phyloP scores from a whole-genome alignment of 2,797 vertebrate species.

The Pangasius krempfi region DNA sequence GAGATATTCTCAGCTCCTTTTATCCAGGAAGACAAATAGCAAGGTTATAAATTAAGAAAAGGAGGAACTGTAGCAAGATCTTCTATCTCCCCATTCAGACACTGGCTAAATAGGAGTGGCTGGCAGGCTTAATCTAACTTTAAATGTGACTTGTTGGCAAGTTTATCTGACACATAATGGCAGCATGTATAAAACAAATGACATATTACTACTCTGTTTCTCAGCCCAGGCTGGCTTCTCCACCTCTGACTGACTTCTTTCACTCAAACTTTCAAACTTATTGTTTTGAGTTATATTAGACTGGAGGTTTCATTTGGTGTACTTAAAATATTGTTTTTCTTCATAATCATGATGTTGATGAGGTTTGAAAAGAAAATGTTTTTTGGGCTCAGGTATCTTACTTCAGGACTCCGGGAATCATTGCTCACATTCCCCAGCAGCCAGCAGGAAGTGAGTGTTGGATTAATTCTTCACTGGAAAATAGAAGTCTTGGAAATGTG shows the following conservation, averaged over 20 bases:
- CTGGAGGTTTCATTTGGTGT: background rate
- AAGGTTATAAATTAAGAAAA: constrained; percentile 52
- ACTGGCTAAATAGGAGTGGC: constrained; percentile 29
- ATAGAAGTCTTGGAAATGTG: constrained; percentile 12
- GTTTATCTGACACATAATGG: background rate
- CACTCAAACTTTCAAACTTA: background rate
- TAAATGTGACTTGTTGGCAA: background rate
- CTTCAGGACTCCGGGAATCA: background rate
- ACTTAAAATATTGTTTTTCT: background rate
- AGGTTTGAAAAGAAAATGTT: background rate
- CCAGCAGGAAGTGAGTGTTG: constrained; percentile 15
- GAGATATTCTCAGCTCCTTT: constrained; percentile 50
- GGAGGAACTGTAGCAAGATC: constrained; percentile 24
- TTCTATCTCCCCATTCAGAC: constrained; percentile 4
- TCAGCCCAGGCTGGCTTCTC: background rate
- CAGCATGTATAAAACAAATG: background rate
- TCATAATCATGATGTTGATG: background rate
- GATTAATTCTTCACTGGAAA: constrained; percentile 20
- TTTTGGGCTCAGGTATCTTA: background rate
- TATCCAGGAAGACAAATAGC: constrained; percentile 60
- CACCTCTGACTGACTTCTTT: background rate
- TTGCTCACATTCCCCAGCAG: constrained; percentile 8
- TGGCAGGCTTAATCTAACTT: background rate
- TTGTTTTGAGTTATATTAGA: background rate
- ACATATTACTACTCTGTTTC: background rate